Evolutionary conservation across 2,113 vertebrate species (phyloP).

Genomic region (Mugil cephalus): DNA sequence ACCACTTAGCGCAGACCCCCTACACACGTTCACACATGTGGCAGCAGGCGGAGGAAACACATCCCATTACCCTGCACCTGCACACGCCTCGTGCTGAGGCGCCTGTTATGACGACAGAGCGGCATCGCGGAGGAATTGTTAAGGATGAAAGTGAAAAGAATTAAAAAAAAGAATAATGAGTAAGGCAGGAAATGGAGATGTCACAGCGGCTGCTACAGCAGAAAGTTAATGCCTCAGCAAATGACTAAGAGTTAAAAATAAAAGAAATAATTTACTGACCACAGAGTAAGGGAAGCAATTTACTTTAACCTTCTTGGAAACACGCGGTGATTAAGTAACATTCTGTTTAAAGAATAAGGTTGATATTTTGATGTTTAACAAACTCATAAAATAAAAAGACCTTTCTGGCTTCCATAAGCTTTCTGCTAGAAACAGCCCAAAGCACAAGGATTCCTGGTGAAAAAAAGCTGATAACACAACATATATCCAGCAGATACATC

Average conservation of each 20-base stretch:
- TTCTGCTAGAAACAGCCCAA: neutral
- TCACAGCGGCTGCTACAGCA: too few relatives aligned
- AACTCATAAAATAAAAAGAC: too few relatives aligned
- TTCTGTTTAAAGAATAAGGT: too few relatives aligned
- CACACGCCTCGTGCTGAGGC: neutral
- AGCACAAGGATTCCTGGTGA: neutral
- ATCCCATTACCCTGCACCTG: constrained; percentile 13
- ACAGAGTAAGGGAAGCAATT: neutral
- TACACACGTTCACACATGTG: constrained; percentile 29
- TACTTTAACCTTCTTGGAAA: neutral
- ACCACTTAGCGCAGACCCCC: constrained; percentile 18
- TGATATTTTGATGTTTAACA: too few relatives aligned
- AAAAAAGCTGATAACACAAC: neutral
- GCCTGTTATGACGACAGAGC: neutral
- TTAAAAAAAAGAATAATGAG: too few relatives aligned
- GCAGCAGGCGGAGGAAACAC: constrained; percentile 29
- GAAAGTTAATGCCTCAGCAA: too few relatives aligned
- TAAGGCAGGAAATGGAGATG: too few relatives aligned
- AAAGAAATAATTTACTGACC: too few relatives aligned
- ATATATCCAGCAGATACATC: constrained; percentile 14
- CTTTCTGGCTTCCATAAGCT: neutral
- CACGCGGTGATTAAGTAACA: too few relatives aligned
- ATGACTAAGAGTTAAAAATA: neutral
- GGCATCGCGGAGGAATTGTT: too few relatives aligned
- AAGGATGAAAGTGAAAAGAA: neutral